phyloP scores from a whole-genome alignment of 35 echinoderm and acorn worm species.

The Patiria miniata region DNA sequence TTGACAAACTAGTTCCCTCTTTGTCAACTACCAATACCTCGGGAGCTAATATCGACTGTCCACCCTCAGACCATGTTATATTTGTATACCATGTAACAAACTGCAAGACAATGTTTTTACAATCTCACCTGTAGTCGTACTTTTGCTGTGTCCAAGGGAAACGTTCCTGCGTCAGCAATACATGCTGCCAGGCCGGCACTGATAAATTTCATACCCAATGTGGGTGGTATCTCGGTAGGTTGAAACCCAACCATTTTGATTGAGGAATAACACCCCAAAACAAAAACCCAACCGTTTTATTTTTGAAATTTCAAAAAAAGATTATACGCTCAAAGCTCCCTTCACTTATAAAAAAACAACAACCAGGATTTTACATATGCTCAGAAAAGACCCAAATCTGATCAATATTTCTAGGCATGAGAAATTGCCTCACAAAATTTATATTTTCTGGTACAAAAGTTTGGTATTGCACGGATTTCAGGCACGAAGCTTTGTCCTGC shows the following conservation, averaged over 20 bases:
- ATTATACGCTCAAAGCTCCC: not conserved
- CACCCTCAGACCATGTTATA: too few relatives aligned
- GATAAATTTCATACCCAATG: conserved; percentile 60
- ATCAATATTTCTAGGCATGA: not conserved
- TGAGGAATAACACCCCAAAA: not conserved
- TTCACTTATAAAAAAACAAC: conserved; percentile 5
- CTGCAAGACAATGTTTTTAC: too few relatives aligned
- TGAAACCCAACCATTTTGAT: conserved; percentile 60
- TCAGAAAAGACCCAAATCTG: not conserved
- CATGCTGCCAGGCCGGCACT: conserved; percentile 84
- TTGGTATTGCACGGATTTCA: conserved; percentile 17
- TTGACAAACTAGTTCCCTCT: too few relatives aligned
- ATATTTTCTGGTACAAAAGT: not conserved
- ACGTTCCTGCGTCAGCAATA: conserved; percentile 83
- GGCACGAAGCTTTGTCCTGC: not conserved
- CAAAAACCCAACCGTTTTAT: not conserved
- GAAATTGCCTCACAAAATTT: not conserved
- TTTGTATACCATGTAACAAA: too few relatives aligned
- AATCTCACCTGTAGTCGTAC: conserved; percentile 94
- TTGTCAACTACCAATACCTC: too few relatives aligned
- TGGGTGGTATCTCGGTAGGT: conserved; percentile 65
- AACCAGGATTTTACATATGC: not conserved
- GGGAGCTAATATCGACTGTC: too few relatives aligned
- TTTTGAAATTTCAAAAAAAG: not conserved
- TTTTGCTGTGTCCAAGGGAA: conserved; percentile 97